phyloP scores from a whole-genome alignment of 2,113 vertebrate genomes.

The Tonatia bakeri region DNA sequence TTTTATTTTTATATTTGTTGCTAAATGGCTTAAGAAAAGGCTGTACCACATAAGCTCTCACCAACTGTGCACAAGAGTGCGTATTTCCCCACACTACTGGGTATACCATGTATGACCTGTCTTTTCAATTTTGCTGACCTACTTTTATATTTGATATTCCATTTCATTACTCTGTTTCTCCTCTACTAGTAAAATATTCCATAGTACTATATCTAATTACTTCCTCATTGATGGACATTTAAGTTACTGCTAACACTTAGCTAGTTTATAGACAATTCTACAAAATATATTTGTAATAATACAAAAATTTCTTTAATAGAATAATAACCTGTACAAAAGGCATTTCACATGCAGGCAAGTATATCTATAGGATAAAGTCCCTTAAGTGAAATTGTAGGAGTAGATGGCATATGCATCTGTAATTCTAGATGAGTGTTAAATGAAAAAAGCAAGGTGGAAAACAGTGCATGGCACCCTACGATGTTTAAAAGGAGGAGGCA shows the following conservation, averaged over 20 bases:
- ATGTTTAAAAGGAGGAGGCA: not conserved
- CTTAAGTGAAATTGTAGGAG: not conserved
- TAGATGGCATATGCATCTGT: not conserved
- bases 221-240: not conserved
- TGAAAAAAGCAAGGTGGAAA: not conserved
- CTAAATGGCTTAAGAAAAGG: not conserved
- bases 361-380: not conserved
- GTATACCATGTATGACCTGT: not conserved
- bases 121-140: not conserved
- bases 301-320: not conserved
- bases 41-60: not conserved
- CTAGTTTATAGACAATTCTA: not conserved
- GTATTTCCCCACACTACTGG: not conserved
- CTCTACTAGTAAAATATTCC: not conserved
- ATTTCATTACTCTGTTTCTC: not conserved
- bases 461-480: not conserved
- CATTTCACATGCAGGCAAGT: not conserved
- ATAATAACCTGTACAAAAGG: not conserved
- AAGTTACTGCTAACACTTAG: not conserved
- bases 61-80: not conserved
- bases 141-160: not conserved
- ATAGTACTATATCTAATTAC: not conserved
- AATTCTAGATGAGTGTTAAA: not conserved
- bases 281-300: not conserved
- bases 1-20: conserved; percentile 8